Conservation (phyloP, 2,888 invertebrate species). For the Opisthograptis luteolata region DNA sequence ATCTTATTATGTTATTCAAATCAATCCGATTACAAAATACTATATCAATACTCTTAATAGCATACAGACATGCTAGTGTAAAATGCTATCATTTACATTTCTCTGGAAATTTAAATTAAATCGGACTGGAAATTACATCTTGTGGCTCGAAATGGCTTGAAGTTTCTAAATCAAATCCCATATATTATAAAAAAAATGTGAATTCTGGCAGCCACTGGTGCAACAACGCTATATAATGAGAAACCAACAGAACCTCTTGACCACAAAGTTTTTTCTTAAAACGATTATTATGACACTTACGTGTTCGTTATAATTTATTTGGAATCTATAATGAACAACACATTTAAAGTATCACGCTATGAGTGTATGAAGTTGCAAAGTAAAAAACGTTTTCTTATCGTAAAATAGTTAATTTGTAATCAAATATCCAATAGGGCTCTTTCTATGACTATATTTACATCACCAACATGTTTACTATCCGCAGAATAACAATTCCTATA, state of each 20-base stretch:
- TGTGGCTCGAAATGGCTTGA: conserved; percentile 30
- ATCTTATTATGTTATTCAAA: conserved; percentile 27
- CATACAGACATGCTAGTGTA: conserved; percentile 35
- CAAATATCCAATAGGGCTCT: too few species aligned
- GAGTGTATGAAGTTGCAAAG: too few species aligned
- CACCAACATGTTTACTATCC: too few species aligned
- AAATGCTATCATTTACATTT: conserved; percentile 18
- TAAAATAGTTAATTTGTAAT: too few species aligned
- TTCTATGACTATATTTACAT: too few species aligned
- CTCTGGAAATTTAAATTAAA: conserved; percentile 41
- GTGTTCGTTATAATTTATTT: conserved; percentile 15
- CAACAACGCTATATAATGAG: conserved; percentile 15
- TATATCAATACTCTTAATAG: conserved; percentile 39
- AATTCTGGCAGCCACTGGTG: conserved; percentile 19
- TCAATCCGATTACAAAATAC: conserved; percentile 41
- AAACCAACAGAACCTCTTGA: conserved; percentile 19
- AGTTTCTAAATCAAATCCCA: conserved; percentile 30
- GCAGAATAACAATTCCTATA: too few species aligned
- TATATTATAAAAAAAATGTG: conserved; percentile 31
- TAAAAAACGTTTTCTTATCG: too few species aligned
- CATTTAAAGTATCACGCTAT: too few species aligned
- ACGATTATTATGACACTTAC: conserved; percentile 18
- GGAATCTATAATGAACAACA: conserved; percentile 8
- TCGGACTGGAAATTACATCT: conserved; percentile 41
- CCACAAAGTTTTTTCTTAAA: background rate